Base-by-base conservation (phyloP, 2,113 vertebrate species). In the Pelmatolapia mariae region DNA sequence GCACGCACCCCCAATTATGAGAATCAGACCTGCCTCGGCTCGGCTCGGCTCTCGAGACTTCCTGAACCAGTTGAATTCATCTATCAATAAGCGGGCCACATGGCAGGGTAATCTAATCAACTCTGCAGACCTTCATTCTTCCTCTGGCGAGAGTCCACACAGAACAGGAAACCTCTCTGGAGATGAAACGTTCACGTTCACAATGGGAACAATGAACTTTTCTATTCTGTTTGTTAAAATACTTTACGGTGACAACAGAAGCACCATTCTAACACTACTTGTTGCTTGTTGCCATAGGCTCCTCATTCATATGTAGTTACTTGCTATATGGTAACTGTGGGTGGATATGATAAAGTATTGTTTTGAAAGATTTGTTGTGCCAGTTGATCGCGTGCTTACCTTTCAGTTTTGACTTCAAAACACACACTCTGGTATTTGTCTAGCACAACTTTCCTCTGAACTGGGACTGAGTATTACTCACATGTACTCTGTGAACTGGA, bases 51-150 rank as follows among this genome's bases (percentile, higher is more conserved):
- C 40, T 78, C n/a, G 24, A 29, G 63, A 83, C 79, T 88, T 81
- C 57, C 71, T 89, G 36, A 80, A 83, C 53, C 53, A 88, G 84
- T 38, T 82, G 71, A 83, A 56, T 76, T 82, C 9, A 82, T 73
- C 53, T 71, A 83, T 87, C 87, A 93, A 90, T 90, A 76, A 89
- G 79, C 33, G 38, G 80, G 79, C 57, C 86, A 91, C 87, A 93
- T 92, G 90, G 83, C 82, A 57, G 71, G 18, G 10, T 92, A 94
- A 96, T 95, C 86, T 93, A 90, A 95, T 95, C 90, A 93, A 56
- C 43, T 81, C 50, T 57, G 71, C 82, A 83, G 84, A 79, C 61
- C 45, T 90, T 86, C 31, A 82, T 84, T 79, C 87, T 89, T 68
- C 78, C 85, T 81, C 31, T 29, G 61, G 38, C n/a, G 3, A 80